Percentiles rank a stretch among this genome's conserved stretches.
phyloP scores from a whole-genome alignment of 2,797 vertebrate species.

The Acanthopagrus latus region DNA sequence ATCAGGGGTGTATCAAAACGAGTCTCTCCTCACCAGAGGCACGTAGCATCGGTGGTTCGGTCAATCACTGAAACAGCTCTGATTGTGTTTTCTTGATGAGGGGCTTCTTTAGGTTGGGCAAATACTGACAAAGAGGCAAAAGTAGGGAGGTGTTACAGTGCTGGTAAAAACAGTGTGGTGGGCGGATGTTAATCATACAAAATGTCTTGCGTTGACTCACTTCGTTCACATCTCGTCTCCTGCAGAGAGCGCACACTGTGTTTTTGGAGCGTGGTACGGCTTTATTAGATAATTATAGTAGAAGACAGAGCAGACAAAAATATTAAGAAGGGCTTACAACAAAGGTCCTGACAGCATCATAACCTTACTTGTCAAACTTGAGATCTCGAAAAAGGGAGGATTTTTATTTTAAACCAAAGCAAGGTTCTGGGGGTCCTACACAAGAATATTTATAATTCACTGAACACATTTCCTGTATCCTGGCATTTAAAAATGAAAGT shows the following conservation, averaged over 20 bases:
- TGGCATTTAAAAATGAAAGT: too few relatives aligned
- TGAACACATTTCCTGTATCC: too few relatives aligned
- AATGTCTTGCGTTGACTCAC: neutral
- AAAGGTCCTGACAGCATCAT: neutral
- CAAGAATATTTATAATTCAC: too few relatives aligned
- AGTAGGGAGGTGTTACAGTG: neutral
- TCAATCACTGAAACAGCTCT: too few relatives aligned
- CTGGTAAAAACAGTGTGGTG: neutral
- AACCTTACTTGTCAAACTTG: too few relatives aligned
- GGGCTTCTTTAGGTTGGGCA: too few relatives aligned
- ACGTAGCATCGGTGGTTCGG: neutral
- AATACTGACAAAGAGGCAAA: neutral
- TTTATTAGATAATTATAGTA: neutral
- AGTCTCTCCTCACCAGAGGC: neutral
- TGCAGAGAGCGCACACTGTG: neutral
- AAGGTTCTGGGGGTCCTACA: too few relatives aligned
- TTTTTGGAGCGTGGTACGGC: neutral
- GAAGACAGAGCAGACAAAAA: neutral
- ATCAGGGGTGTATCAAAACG: neutral
- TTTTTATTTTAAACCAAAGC: too few relatives aligned
- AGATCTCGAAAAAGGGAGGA: too few relatives aligned
- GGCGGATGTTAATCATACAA: neutral
- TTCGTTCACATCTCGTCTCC: neutral
- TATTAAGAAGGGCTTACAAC: neutral
- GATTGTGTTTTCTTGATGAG: neutral